Evolutionary conservation across 2,113 vertebrate genomes (phyloP).

Genomic region (Cairina moschata): DNA sequence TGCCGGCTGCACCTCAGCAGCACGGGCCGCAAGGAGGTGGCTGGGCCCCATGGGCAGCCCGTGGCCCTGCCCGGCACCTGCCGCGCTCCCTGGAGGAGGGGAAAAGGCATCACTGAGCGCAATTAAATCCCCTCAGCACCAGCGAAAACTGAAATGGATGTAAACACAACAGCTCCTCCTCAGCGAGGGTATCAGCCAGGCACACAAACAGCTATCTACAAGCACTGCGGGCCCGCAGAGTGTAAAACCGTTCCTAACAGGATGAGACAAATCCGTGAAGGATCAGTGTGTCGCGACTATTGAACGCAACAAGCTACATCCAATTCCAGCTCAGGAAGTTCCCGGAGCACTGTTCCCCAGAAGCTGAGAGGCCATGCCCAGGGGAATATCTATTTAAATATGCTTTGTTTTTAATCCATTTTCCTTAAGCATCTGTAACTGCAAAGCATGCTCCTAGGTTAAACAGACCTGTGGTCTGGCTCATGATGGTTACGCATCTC

Average conservation of each 20-base stretch:
- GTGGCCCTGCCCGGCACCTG: background rate
- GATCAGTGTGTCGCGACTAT: background rate
- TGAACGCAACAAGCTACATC: background rate
- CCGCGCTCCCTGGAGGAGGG: rapidly evolving
- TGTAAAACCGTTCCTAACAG: background rate
- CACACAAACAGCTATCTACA: background rate
- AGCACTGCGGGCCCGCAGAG: rapidly evolving
- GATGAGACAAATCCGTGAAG: background rate
- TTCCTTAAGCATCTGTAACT: constrained; percentile 54
- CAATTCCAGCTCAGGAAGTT: background rate
- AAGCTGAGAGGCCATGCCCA: constrained; percentile 6
- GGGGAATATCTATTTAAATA: constrained; percentile 33
- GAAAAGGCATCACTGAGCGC: rapidly evolving
- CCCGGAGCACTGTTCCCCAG: constrained; percentile 1
- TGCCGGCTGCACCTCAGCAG: background rate
- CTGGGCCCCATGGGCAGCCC: background rate
- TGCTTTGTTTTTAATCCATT: constrained; percentile 49
- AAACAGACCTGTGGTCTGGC: constrained; percentile 38
- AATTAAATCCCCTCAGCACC: rapidly evolving
- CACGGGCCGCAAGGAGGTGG: rapidly evolving
- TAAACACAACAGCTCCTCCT: background rate
- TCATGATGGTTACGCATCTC: background rate
- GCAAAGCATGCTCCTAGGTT: constrained; percentile 19
- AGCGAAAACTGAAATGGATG: rapidly evolving
- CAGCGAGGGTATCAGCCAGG: background rate